These are phyloP conservation scores for Athripsodes cinereus DNA, from an alignment of 2,888 invertebrate genomes.

Conservation along the genomic window DNA sequence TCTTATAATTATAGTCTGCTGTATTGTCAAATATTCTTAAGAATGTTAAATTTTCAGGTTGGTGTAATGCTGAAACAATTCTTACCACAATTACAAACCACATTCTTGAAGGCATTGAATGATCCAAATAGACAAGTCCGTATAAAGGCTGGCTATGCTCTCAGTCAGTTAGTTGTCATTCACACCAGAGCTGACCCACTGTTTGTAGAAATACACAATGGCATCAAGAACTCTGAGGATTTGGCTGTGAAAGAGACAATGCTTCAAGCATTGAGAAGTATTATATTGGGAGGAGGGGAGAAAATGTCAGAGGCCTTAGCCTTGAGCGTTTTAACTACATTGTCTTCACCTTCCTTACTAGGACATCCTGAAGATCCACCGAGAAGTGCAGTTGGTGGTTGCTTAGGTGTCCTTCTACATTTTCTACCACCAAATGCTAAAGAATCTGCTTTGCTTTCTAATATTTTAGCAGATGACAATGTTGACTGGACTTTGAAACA, in stretches of 20 bases:
- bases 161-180: conserved; percentile 83
- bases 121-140: conserved; percentile 85
- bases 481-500: conserved; percentile 71
- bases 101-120: conserved; percentile 91
- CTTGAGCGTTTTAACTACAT: conserved; percentile 64
- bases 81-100: conserved; percentile 96
- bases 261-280: conserved; percentile 82
- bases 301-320: conserved; percentile 81
- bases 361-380: conserved; percentile 74
- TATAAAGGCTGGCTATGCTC: conserved; percentile 81
- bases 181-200: conserved; percentile 92
- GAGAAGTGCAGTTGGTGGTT: conserved; percentile 78
- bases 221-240: conserved; percentile 80
- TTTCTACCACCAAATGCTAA: conserved; percentile 71
- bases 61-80: conserved; percentile 95
- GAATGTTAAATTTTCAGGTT: conserved; percentile 53
- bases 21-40: not conserved
- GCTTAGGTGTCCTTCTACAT: conserved; percentile 78
- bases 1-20: not conserved
- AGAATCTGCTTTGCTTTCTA: conserved; percentile 63
- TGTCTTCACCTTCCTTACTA: conserved; percentile 57
- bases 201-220: conserved; percentile 87
- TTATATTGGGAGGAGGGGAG: conserved; percentile 77
- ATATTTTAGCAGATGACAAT: conserved; percentile 61
- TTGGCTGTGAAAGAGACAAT: conserved; percentile 85